Evolutionary conservation across 2,113 vertebrate genomes (phyloP).

Genomic region (Danionella cerebrum): DNA sequence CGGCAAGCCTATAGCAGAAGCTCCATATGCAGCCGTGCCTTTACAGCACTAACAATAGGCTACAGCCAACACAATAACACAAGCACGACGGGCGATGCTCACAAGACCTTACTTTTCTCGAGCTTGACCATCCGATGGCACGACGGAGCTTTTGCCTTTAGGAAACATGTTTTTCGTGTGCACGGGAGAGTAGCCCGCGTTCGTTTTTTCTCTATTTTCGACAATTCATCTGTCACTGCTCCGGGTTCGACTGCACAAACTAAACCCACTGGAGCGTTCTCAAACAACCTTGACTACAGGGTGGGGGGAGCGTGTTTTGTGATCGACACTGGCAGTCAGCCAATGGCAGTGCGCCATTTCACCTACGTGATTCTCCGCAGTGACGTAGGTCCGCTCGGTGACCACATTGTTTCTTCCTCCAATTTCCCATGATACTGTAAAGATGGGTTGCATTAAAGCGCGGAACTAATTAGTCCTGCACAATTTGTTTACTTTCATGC

Average conservation of each 20-base stretch:
- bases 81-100: neutral
- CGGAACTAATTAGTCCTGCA: neutral
- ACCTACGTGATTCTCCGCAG: conserved; percentile 35
- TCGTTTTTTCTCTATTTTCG: conserved; percentile 60
- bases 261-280: conserved; percentile 62
- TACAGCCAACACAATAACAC: conserved; percentile 30
- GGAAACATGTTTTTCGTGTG: conserved; percentile 78
- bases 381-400: conserved; percentile 20
- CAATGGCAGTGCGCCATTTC: conserved; percentile 42
- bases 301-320: conserved; percentile 43
- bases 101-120: conserved; percentile 84
- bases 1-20: conserved; percentile 15
- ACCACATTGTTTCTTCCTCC: neutral
- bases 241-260: conserved; percentile 76
- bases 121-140: conserved; percentile 92
- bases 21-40: conserved; percentile 17
- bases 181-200: conserved; percentile 57
- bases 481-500: neutral
- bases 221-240: conserved; percentile 84
- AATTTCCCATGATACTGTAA: conserved; percentile 12
- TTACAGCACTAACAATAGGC: conserved; percentile 37
- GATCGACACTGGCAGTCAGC: conserved; percentile 42
- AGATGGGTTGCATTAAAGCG: neutral
- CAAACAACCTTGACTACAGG: conserved; percentile 75
- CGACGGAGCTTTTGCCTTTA: conserved; percentile 92